These are phyloP conservation scores for Sinodicranocentrus sp. DNA, from an alignment of 2,888 invertebrate genomes.

Conservation along the genomic window DNA sequence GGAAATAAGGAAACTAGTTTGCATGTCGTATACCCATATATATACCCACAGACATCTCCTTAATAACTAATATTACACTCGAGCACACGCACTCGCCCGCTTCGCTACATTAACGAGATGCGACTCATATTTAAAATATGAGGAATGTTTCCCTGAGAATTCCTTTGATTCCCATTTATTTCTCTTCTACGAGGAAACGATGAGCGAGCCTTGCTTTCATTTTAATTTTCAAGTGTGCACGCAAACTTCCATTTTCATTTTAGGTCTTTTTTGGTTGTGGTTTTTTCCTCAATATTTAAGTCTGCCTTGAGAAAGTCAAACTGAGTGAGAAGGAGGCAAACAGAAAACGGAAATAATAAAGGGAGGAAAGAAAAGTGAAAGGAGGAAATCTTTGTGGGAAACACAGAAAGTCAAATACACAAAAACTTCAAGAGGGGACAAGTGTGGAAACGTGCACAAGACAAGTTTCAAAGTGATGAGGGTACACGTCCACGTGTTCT, in stretches of 20 bases:
- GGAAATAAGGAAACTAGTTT: too few species aligned
- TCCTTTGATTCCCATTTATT: conserved; percentile 46
- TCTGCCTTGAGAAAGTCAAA: conserved; percentile 23
- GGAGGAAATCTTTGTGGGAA: conserved; percentile 63
- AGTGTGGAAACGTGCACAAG: conserved; percentile 33
- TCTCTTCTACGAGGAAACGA: too few species aligned
- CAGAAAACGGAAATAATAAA: conserved; percentile 53
- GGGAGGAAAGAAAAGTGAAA: conserved; percentile 51
- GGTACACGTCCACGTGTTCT: neutral
- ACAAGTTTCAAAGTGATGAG: conserved; percentile 29
- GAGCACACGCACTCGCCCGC: neutral
- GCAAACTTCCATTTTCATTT: conserved; percentile 30
- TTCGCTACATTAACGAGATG: too few species aligned
- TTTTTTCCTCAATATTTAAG: conserved; percentile 25
- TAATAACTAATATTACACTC: neutral
- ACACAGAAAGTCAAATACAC: conserved; percentile 34
- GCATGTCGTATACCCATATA: neutral
- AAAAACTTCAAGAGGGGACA: conserved; percentile 8
- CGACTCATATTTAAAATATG: neutral
- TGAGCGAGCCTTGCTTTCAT: conserved; percentile 43
- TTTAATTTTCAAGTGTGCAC: conserved; percentile 59
- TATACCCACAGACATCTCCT: neutral
- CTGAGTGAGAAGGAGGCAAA: conserved; percentile 29
- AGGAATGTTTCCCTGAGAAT: conserved; percentile 8
- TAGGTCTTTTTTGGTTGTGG: conserved; percentile 33